Evolutionary conservation across 1,140 invertebrate species (phyloP).

Genomic region (Lutraria rhynchaena): DNA sequence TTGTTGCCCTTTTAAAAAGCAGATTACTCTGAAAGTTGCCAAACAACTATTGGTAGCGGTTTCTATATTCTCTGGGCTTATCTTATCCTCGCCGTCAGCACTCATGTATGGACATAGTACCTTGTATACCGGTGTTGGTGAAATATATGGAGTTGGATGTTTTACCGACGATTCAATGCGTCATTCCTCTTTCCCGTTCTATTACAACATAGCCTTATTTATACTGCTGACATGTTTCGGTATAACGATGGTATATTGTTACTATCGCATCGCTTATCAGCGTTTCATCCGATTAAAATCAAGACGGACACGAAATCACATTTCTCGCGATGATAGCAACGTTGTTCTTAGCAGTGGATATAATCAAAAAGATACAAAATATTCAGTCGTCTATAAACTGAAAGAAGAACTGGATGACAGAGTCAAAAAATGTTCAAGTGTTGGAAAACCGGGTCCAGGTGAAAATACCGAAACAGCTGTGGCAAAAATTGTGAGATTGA

Average conservation of each 20-base stretch:
- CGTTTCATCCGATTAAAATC: background rate
- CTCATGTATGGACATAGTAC: constrained; percentile 34
- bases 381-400: background rate
- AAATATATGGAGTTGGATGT: constrained; percentile 6
- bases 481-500: background rate
- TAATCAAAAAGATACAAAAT: background rate
- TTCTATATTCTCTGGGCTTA: background rate
- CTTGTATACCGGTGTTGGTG: background rate
- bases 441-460: constrained; percentile 13
- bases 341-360: background rate
- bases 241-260: constrained; percentile 11
- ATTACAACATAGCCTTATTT: constrained; percentile 9
- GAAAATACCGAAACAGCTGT: background rate
- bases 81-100: constrained; percentile 34
- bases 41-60: constrained; percentile 24
- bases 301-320: background rate
- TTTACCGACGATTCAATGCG: constrained; percentile 18
- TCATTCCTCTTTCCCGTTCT: background rate
- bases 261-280: constrained; percentile 5
- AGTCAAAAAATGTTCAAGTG: background rate
- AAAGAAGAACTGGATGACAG: background rate
- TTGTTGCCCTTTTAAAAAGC: constrained; percentile 50
- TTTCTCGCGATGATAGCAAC: background rate
- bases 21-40: constrained; percentile 46
- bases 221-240: background rate